These are phyloP conservation scores for Drosophila differens DNA, from an alignment of 2,888 invertebrate genomes.

Conservation along the genomic window DNA sequence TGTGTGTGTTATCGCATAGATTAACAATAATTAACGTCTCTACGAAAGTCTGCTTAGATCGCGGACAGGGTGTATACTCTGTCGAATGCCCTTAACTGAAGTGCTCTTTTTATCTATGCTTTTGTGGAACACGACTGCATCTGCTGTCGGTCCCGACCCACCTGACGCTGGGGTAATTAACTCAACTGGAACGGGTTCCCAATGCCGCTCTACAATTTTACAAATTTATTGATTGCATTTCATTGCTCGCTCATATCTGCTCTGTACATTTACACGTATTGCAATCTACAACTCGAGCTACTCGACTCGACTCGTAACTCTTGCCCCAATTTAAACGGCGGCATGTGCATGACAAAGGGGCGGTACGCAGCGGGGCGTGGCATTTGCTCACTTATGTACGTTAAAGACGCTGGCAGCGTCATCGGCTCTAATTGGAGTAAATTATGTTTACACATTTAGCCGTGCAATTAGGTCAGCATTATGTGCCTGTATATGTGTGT, in stretches of 20 bases:
- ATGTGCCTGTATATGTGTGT: constrained; percentile 3
- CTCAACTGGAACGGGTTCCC: constrained; percentile 15
- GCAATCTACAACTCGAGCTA: background rate
- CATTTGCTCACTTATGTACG: constrained; percentile 26
- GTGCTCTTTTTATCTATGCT: background rate
- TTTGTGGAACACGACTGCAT: constrained; percentile 1
- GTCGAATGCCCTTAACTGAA: background rate
- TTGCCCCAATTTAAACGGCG: constrained; percentile 62
- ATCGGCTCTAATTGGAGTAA: constrained; percentile 73
- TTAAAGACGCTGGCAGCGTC: constrained; percentile 41
- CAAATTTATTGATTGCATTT: constrained; percentile 62
- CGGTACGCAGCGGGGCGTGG: constrained; percentile 48
- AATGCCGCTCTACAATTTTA: constrained; percentile 23
- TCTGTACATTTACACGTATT: background rate
- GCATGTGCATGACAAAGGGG: constrained; percentile 37
- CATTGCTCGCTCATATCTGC: constrained; percentile 40
- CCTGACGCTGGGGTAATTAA: constrained; percentile 48
- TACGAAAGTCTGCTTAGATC: background rate
- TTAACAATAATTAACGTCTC: background rate
- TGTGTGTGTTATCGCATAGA: background rate
- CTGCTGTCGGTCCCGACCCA: constrained; percentile 2
- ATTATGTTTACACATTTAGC: constrained; percentile 78
- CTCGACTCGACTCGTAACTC: constrained; percentile 27
- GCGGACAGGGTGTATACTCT: background rate
- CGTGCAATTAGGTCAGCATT: constrained; percentile 69